These are phyloP conservation scores for Ctenopoma multispine DNA, from an alignment of 2,797 vertebrate genomes.

Conservation along the genomic window DNA sequence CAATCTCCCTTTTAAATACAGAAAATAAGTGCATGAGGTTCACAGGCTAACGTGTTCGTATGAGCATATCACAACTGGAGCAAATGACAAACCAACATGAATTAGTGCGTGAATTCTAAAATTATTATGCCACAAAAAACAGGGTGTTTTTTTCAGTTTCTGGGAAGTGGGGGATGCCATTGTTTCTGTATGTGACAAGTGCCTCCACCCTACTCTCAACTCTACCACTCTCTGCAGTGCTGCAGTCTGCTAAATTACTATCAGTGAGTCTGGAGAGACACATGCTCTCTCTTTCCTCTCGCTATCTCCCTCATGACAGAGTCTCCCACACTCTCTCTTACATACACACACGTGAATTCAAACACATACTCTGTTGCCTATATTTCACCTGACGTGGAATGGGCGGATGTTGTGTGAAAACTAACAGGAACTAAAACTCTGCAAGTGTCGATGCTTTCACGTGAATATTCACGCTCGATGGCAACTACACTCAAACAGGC, in stretches of 20 bases:
- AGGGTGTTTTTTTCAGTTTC: conserved; percentile 30
- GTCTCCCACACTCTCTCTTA: conserved; percentile 20
- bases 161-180: conserved; percentile 62
- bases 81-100: conserved; percentile 16
- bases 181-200: conserved; percentile 69
- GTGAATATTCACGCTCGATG: conserved; percentile 71
- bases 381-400: conserved; percentile 44
- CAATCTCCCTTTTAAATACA: conserved; percentile 22
- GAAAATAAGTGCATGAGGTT: conserved; percentile 6
- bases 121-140: conserved; percentile 36
- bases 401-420: conserved; percentile 2
- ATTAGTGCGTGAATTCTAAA: conserved; percentile 27
- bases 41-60: conserved; percentile 8
- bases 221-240: conserved; percentile 77
- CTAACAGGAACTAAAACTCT: not conserved
- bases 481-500: conserved; percentile 56
- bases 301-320: conserved; percentile 57
- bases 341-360: conserved; percentile 7
- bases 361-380: conserved; percentile 28
- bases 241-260: conserved; percentile 83
- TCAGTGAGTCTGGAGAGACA: conserved; percentile 74
- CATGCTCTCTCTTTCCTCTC: conserved; percentile 69
- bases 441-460: conserved; percentile 42
- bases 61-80: conserved; percentile 20
- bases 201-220: conserved; percentile 61